Conservation (phyloP, 2,888 invertebrate species). For the Latrodectus hesperus region DNA sequence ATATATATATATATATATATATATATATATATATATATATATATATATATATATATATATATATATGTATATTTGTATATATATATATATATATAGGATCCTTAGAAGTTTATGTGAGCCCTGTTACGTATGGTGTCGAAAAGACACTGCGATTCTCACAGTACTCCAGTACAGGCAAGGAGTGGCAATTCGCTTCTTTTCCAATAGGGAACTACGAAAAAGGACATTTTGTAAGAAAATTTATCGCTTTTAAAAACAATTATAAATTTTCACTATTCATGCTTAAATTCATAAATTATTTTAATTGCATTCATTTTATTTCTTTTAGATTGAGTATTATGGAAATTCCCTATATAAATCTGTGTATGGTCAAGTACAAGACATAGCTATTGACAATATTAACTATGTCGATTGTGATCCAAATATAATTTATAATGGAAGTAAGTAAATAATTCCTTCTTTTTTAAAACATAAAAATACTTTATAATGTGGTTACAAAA, state of each 20-base stretch:
- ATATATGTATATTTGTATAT: no score
- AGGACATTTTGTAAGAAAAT: constrained; percentile 44
- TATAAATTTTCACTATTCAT: no score
- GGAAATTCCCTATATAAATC: neutral
- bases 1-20: neutral
- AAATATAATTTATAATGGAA: neutral
- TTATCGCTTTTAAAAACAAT: neutral
- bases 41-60: neutral
- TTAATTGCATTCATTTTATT: neutral
- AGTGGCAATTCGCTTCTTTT: constrained; percentile 53
- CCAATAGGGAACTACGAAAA: constrained; percentile 50
- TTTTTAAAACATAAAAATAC: neutral
- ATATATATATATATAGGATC: constrained; percentile 3
- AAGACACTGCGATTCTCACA: neutral
- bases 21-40: neutral
- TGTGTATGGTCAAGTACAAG: constrained; percentile 18
- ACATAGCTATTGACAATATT: constrained; percentile 67
- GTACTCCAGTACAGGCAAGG: constrained; percentile 21
- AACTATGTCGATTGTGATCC: constrained; percentile 60
- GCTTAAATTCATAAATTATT: no score
- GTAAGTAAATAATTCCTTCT: neutral
- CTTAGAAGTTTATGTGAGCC: constrained; percentile 32
- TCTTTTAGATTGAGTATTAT: constrained; percentile 45
- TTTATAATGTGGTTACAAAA: neutral
- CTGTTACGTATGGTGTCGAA: neutral